phyloP scores from a whole-genome alignment of 2,888 invertebrate genomes.

The Elysia crispata region DNA sequence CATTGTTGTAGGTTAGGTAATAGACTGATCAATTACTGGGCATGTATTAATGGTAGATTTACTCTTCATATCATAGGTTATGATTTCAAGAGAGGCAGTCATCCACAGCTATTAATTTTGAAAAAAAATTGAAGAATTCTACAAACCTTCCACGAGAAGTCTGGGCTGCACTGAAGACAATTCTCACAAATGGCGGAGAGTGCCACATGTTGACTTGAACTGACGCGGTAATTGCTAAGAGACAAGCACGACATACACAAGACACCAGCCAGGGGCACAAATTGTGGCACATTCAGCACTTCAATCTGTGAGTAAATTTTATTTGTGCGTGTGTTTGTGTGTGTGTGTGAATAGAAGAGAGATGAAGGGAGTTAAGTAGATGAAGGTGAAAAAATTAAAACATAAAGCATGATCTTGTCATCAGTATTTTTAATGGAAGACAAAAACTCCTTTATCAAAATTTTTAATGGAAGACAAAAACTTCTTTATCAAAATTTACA shows the following conservation, averaged over 20 bases:
- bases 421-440: too few species aligned
- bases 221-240: slow-evolving; percentile 53
- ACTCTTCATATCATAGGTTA: neutral
- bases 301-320: slow-evolving; percentile 49
- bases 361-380: too few species aligned
- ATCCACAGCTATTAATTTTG: neutral
- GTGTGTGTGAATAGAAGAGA: too few species aligned
- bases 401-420: too few species aligned
- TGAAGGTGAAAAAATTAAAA: too few species aligned
- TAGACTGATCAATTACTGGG: too few species aligned
- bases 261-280: slow-evolving; percentile 55
- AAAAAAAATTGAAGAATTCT: neutral
- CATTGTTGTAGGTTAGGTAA: too few species aligned
- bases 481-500: too few species aligned
- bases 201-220: slow-evolving; percentile 54
- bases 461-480: too few species aligned
- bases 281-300: slow-evolving; percentile 42
- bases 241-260: slow-evolving; percentile 61
- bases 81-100: neutral
- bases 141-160: slow-evolving; percentile 59
- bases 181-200: slow-evolving; percentile 58
- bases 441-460: too few species aligned
- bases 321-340: too few species aligned
- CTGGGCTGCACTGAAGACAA: slow-evolving; percentile 51
- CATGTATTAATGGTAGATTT: neutral